Conservation (phyloP, 2,113 vertebrate species). For the Pygoscelis adeliae region DNA sequence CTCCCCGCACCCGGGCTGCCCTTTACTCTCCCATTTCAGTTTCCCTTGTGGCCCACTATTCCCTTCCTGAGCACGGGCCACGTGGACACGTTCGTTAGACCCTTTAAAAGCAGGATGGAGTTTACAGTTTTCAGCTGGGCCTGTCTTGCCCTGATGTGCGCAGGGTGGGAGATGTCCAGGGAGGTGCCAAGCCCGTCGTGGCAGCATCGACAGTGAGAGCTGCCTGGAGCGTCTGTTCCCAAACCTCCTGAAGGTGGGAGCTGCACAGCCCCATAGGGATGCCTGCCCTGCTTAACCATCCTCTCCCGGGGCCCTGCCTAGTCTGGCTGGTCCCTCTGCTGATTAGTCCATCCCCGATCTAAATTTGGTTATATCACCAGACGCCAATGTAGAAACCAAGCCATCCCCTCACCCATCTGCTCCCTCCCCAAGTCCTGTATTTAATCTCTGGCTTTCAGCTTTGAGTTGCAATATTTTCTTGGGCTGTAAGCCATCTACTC, state of each 20-base stretch:
- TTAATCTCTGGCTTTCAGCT: background rate
- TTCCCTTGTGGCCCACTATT: accelerated
- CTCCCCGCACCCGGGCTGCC: accelerated
- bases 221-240: background rate
- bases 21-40: background rate
- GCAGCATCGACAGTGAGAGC: accelerated
- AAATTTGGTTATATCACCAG: too few species aligned
- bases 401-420: background rate
- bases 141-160: background rate
- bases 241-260: background rate
- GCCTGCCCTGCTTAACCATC: background rate
- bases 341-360: background rate
- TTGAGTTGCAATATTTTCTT: background rate
- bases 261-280: accelerated
- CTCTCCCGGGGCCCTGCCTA: background rate
- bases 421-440: background rate
- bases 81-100: accelerated
- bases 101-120: background rate
- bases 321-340: background rate
- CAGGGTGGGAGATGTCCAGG: background rate
- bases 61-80: background rate
- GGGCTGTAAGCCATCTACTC: background rate
- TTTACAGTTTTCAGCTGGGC: background rate
- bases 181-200: background rate
- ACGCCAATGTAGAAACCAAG: background rate